Evolutionary conservation across 2,113 vertebrate species (phyloP).

Genomic region (Sinosuthora webbiana): DNA sequence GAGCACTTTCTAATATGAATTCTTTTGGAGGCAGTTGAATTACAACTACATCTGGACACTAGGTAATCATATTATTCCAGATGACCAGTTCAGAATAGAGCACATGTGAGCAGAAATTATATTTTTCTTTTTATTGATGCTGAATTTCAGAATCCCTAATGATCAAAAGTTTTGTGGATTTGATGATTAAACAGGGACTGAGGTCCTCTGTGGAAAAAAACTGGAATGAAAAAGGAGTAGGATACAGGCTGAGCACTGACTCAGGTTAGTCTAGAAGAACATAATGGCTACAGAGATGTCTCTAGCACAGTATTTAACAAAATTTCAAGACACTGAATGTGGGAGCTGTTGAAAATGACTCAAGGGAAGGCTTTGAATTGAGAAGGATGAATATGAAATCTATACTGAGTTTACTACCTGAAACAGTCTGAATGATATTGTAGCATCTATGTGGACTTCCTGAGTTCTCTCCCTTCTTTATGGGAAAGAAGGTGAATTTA

Average conservation of each 20-base stretch:
- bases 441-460: not conserved
- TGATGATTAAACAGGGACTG: not conserved
- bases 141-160: not conserved
- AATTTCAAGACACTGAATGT: not conserved
- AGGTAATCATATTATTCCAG: not conserved
- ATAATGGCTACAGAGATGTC: not conserved
- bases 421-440: not conserved
- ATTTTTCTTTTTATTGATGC: not conserved
- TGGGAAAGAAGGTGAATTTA: not conserved
- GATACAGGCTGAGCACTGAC: not conserved
- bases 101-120: fast-evolving
- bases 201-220: not conserved
- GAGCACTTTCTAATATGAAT: not conserved
- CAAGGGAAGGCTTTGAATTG: not conserved
- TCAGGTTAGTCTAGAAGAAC: not conserved
- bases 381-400: not conserved
- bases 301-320: not conserved
- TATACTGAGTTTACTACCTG: not conserved
- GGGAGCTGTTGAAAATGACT: not conserved
- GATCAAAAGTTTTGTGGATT: not conserved
- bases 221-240: not conserved
- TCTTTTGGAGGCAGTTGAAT: not conserved
- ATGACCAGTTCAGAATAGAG: not conserved
- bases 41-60: not conserved
- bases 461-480: not conserved